A percentile compares a stretch with the other conserved stretches of the same genome.
These are phyloP conservation scores for Ictalurus punctatus DNA, from an alignment of 2,113 vertebrate species.

Conservation along the genomic window DNA sequence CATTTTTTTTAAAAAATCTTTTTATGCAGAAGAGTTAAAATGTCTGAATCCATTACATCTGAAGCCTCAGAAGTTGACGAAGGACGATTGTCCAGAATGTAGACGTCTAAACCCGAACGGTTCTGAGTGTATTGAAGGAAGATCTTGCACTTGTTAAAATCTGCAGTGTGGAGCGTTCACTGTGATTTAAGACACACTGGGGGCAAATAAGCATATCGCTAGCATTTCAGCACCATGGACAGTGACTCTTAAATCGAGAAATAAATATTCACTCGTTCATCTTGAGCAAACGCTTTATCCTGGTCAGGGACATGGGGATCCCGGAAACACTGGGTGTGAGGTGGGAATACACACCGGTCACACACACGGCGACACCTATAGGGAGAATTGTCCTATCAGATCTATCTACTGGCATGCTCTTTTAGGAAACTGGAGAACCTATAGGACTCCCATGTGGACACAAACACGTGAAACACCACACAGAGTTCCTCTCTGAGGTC, in stretches of 20 bases:
- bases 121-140: background rate
- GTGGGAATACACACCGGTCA: background rate
- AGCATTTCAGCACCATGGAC: conserved; percentile 12
- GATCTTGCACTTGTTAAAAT: background rate
- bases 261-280: background rate
- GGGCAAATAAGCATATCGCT: background rate
- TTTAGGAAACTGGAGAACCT: background rate
- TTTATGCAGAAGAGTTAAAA: background rate
- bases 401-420: background rate
- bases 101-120: background rate
- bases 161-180: background rate
- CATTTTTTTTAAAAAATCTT: background rate
- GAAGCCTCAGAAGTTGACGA: background rate
- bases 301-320: background rate
- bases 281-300: background rate
- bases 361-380: background rate
- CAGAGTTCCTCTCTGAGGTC: no score
- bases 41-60: background rate
- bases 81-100: background rate
- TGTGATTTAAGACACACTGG: background rate
- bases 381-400: background rate
- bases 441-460: background rate
- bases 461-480: background rate
- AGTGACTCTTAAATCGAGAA: background rate
- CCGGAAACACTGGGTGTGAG: background rate